Conservation (phyloP, 1,140 invertebrate genomes). For the Tetranychus cinnabarinus region DNA sequence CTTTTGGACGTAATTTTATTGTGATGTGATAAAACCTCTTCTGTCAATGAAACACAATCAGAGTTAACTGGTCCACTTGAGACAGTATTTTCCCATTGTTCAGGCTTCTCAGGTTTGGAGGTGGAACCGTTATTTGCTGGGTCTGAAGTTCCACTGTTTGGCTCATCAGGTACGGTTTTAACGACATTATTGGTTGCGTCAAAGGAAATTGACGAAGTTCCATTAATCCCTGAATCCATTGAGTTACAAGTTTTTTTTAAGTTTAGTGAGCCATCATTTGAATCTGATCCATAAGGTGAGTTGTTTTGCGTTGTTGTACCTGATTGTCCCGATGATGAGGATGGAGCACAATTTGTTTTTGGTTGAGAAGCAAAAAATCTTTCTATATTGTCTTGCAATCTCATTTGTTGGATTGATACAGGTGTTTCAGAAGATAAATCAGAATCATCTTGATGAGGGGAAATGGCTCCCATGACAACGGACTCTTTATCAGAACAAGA, state of each 20-base stretch:
- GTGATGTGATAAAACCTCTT: constrained; percentile 5
- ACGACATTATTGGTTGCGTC: constrained; percentile 20
- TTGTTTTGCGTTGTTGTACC: background rate
- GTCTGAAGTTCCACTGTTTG: background rate
- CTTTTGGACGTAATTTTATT: constrained; percentile 8
- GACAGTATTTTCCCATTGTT: background rate
- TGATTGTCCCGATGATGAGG: background rate
- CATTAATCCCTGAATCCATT: background rate
- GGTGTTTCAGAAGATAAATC: constrained; percentile 56
- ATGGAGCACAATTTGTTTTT: constrained; percentile 24
- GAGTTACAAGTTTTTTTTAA: background rate
- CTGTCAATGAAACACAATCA: constrained; percentile 6
- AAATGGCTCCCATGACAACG: constrained; percentile 58
- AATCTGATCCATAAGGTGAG: background rate
- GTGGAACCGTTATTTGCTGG: background rate
- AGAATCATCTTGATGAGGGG: constrained; percentile 57
- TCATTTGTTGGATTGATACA: constrained; percentile 58
- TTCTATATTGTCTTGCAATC: constrained; percentile 62
- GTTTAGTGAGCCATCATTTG: background rate
- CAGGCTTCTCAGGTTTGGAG: background rate
- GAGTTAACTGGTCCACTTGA: constrained; percentile 2
- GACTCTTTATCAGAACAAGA: constrained; percentile 39
- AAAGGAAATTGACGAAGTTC: constrained; percentile 18
- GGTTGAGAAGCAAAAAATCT: constrained; percentile 61
- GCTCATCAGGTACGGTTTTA: constrained; percentile 7